Percentiles rank a stretch among this genome's conserved stretches.
Conservation (phyloP, 2,797 vertebrate species). For the Peromyscus aztecus region DNA sequence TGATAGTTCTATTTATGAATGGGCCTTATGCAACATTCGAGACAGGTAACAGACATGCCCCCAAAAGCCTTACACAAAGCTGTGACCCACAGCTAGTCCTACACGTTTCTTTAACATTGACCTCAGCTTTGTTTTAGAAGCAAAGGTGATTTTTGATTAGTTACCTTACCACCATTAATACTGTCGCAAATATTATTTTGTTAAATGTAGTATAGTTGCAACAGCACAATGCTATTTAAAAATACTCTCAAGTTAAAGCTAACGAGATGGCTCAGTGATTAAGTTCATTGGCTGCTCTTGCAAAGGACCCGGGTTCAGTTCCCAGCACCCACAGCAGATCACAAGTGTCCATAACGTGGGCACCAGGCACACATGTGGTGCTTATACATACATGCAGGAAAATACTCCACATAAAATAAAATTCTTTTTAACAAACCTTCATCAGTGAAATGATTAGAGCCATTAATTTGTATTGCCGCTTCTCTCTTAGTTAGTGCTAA, state of each 20-base stretch:
- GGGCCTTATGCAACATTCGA: neutral
- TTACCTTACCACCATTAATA: neutral
- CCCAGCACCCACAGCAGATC: no score
- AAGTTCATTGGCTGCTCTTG: neutral
- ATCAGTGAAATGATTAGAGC: neutral
- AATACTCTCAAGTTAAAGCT: neutral
- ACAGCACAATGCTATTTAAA: neutral
- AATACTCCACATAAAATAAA: neutral
- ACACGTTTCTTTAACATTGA: neutral
- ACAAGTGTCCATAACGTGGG: neutral
- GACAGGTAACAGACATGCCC: neutral
- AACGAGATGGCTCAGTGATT: neutral
- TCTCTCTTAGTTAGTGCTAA: neutral
- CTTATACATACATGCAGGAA: no score
- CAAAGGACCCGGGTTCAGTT: neutral
- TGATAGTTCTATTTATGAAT: neutral
- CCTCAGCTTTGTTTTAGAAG: neutral
- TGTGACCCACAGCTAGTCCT: neutral
- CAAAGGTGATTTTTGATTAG: conserved; percentile 6
- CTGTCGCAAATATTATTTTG: neutral
- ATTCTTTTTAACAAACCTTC: neutral
- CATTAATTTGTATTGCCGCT: neutral
- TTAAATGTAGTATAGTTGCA: neutral
- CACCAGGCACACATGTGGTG: neutral
- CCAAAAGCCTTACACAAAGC: neutral